These are phyloP conservation scores for Hyppa rectilinea DNA, from an alignment of 2,888 invertebrate genomes.

Conservation along the genomic window DNA sequence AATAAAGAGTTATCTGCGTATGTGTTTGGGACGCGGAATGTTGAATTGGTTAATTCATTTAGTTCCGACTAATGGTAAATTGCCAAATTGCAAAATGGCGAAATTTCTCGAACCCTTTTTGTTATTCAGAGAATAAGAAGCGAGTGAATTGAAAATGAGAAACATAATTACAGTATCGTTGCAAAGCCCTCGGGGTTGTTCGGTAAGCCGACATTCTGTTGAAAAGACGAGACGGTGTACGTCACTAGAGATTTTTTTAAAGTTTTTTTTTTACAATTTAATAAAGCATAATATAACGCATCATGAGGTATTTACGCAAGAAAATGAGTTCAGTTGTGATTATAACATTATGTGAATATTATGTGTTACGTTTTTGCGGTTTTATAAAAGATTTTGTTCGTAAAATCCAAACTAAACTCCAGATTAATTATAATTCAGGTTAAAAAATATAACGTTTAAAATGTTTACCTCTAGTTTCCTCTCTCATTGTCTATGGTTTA, in stretches of 20 bases:
- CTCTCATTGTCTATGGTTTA: neutral
- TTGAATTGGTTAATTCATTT: constrained; percentile 37
- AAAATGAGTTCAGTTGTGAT: neutral
- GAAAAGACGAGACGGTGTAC: constrained; percentile 7
- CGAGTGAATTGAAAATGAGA: constrained; percentile 36
- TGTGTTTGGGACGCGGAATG: constrained; percentile 15
- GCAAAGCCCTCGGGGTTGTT: constrained; percentile 22
- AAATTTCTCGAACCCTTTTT: constrained; percentile 17
- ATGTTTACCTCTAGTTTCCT: no score
- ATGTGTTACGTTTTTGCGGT: neutral
- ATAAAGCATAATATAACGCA: neutral
- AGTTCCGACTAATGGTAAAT: constrained; percentile 20
- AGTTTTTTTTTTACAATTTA: neutral
- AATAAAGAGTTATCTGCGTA: constrained; percentile 51
- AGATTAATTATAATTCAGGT: neutral
- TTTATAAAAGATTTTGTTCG: neutral
- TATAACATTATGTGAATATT: no score
- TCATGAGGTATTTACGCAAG: no score
- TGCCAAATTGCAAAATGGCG: neutral
- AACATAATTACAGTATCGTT: constrained; percentile 37
- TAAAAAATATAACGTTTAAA: neutral
- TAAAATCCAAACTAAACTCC: neutral
- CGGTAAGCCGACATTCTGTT: constrained; percentile 6
- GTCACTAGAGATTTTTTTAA: constrained; percentile 2
- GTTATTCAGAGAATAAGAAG: constrained; percentile 12